Evolutionary conservation across 2,113 vertebrate genomes (phyloP).

Genomic region (Strigops habroptila): DNA sequence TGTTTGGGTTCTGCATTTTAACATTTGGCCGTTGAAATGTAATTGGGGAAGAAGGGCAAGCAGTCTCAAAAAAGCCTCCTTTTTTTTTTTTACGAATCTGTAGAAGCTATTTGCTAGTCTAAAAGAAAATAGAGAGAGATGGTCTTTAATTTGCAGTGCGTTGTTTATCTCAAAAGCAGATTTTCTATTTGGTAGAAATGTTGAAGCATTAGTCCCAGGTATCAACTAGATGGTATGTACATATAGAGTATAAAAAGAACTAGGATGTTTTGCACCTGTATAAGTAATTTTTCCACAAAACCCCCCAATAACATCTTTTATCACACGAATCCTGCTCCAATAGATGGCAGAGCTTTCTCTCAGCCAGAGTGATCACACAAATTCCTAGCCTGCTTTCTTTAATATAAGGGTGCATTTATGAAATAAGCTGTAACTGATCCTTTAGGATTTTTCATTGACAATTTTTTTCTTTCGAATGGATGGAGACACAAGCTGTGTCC

Average conservation of each 20-base stretch:
- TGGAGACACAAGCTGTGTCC: not conserved
- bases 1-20: not conserved
- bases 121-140: not conserved
- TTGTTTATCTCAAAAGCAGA: conserved; percentile 1
- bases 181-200: not conserved
- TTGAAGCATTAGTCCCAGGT: not conserved
- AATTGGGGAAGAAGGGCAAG: not conserved
- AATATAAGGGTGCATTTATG: not conserved
- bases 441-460: not conserved
- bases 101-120: not conserved
- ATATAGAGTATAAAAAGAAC: not conserved
- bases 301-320: not conserved
- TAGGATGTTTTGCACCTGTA: not conserved
- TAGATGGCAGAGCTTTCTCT: not conserved
- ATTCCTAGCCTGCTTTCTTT: not conserved
- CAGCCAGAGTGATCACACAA: not conserved
- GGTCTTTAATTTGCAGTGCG: not conserved
- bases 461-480: not conserved
- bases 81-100: not conserved
- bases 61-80: not conserved
- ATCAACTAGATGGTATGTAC: not conserved
- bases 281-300: not conserved
- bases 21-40: not conserved
- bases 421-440: not conserved
- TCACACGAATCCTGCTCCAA: not conserved